Percentiles rank a stretch among this genome's conserved stretches.
Evolutionary conservation across 1,140 invertebrate genomes (phyloP).

Genomic region (Lordiphosa collinella): DNA sequence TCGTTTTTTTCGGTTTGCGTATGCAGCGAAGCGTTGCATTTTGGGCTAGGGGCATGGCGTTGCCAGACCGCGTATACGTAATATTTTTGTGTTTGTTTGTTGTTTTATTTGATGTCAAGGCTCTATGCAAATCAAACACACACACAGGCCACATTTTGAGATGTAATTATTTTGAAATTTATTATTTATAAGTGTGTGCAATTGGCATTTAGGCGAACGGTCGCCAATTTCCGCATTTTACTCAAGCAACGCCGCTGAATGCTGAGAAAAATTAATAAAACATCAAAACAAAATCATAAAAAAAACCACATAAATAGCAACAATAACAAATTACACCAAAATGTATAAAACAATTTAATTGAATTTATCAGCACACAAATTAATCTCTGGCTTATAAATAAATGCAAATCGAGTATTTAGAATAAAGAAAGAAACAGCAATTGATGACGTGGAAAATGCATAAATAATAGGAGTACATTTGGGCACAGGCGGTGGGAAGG

Average conservation of each 20-base stretch:
- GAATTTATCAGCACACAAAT: slow-evolving; percentile 70
- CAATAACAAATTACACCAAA: slow-evolving; percentile 45
- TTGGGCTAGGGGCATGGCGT: slow-evolving; percentile 50
- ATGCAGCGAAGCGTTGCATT: slow-evolving; percentile 75
- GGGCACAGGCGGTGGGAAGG: slow-evolving; percentile 3
- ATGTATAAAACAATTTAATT: slow-evolving; percentile 67
- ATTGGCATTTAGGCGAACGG: slow-evolving; percentile 27
- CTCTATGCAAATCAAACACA: slow-evolving; percentile 24
- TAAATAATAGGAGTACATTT: slow-evolving; percentile 67
- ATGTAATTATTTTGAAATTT: slow-evolving; percentile 23
- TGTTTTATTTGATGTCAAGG: slow-evolving; percentile 64
- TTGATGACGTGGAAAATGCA: too few species aligned
- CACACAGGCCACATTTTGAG: slow-evolving; percentile 22
- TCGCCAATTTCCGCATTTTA: slow-evolving; percentile 60
- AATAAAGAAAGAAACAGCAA: slow-evolving; percentile 44
- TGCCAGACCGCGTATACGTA: slow-evolving; percentile 68
- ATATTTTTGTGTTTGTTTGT: slow-evolving; percentile 29
- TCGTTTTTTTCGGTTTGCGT: slow-evolving; percentile 29
- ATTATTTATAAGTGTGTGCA: slow-evolving; percentile 29
- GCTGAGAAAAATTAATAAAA: slow-evolving; percentile 72
- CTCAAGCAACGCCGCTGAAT: slow-evolving; percentile 8
- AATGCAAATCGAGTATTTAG: slow-evolving; percentile 74
- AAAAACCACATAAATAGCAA: slow-evolving; percentile 9
- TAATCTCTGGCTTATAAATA: slow-evolving; percentile 61
- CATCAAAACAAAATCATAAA: slow-evolving; percentile 33